Evolutionary conservation across 37 sponge, comb jelly and placozoan species (phyloP).

Genomic region (Cladorhizidae sp.): DNA sequence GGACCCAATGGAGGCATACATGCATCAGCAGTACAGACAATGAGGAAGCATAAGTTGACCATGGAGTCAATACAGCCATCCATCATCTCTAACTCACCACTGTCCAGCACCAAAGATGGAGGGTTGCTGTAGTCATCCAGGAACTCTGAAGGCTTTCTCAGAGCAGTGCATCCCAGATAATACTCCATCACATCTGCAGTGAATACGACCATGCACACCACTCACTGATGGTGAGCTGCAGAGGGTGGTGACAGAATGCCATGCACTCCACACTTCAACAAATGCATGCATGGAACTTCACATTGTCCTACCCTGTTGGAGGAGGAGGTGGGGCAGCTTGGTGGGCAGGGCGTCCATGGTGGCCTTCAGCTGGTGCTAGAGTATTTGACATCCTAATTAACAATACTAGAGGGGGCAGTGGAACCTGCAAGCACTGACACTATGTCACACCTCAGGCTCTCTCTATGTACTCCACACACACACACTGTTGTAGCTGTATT

Average conservation of each 20-base stretch:
- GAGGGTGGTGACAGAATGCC: too few relatives aligned
- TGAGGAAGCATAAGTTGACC: too few relatives aligned
- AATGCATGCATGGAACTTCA: background rate
- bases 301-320: slow-evolving; percentile 61
- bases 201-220: background rate
- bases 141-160: slow-evolving; percentile 59
- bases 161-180: slow-evolving; percentile 26
- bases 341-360: slow-evolving; percentile 55
- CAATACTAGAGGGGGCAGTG: background rate
- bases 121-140: slow-evolving; percentile 45
- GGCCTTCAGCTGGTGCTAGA: slow-evolving; percentile 59
- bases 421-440: too few relatives aligned
- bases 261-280: too few relatives aligned
- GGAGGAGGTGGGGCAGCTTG: slow-evolving; percentile 51
- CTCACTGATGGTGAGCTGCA: background rate
- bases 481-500: too few relatives aligned
- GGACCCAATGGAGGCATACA: too few relatives aligned
- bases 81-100: slow-evolving; percentile 57
- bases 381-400: background rate
- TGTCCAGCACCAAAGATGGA: slow-evolving; percentile 48
- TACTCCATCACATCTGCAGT: slow-evolving; percentile 78
- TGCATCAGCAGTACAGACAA: too few relatives aligned
- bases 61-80: too few relatives aligned
- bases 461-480: too few relatives aligned
- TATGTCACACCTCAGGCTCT: too few relatives aligned